Evolutionary conservation across 2,113 vertebrate genomes (phyloP).

Genomic region (Phoenicopterus ruber): DNA sequence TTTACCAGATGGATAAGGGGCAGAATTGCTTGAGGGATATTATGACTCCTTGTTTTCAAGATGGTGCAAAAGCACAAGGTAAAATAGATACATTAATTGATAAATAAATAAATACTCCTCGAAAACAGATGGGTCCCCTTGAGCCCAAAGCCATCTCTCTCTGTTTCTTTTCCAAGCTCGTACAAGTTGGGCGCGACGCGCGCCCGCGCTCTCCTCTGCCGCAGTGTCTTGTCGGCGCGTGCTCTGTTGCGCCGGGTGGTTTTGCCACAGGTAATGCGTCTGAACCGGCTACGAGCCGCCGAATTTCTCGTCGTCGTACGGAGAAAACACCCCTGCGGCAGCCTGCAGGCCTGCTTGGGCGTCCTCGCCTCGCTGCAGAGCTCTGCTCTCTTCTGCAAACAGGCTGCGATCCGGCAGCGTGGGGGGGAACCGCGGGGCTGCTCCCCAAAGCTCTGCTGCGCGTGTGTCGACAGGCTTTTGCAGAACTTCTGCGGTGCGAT

Average conservation of each 20-base stretch:
- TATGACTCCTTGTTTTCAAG: conserved; percentile 37
- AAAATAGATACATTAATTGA: conserved; percentile 65
- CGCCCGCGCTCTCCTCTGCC: background rate
- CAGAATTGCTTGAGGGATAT: conserved; percentile 35
- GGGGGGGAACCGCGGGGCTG: rapidly evolving
- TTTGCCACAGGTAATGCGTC: background rate
- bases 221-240: rapidly evolving
- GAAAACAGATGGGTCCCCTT: conserved; percentile 57
- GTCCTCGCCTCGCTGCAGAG: background rate
- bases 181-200: background rate
- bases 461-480: background rate
- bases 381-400: background rate
- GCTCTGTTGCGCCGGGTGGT: background rate
- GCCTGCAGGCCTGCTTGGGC: background rate
- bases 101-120: conserved; percentile 63
- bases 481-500: background rate
- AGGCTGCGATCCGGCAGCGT: background rate
- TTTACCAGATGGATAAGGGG: conserved; percentile 62
- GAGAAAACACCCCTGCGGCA: background rate
- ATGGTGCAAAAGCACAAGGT: conserved; percentile 34
- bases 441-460: background rate
- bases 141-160: conserved; percentile 44
- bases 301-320: rapidly evolving
- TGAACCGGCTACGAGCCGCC: background rate
- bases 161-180: conserved; percentile 46